Conservation (phyloP, 2,888 invertebrate genomes). For the Brenthis hecate region DNA sequence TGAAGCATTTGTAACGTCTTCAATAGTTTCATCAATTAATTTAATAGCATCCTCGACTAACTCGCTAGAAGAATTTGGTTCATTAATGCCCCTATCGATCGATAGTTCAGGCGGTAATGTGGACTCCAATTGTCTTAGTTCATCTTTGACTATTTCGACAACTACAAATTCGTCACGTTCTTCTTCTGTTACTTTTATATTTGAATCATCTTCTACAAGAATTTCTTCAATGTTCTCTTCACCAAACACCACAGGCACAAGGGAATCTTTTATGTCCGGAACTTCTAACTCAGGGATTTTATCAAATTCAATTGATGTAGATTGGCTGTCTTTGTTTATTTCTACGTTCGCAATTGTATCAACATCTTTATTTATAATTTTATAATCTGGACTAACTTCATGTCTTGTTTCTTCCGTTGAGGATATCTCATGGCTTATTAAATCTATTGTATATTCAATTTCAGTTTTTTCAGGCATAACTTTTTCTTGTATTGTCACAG, state of each 20-base stretch:
- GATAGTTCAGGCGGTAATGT: background rate
- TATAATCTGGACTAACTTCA: background rate
- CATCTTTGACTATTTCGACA: conserved; percentile 30
- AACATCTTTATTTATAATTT: background rate
- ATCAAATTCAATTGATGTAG: conserved; percentile 2
- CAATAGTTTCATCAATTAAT: conserved; percentile 36
- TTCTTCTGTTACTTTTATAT: conserved; percentile 28
- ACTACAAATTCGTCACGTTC: conserved; percentile 36
- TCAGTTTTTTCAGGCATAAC: conserved; percentile 20
- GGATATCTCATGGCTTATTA: conserved; percentile 17
- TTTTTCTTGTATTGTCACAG: conserved; percentile 29
- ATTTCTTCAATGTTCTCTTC: conserved; percentile 48
- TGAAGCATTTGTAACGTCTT: conserved; percentile 23
- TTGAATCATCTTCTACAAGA: conserved; percentile 3
- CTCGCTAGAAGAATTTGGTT: conserved; percentile 20
- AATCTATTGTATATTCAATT: conserved; percentile 24
- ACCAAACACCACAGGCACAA: conserved; percentile 62
- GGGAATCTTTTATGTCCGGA: conserved; percentile 45
- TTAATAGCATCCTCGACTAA: conserved; percentile 37
- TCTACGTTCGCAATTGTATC: background rate
- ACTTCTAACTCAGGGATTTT: conserved; percentile 14
- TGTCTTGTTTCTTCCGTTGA: background rate
- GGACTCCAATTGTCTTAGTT: background rate
- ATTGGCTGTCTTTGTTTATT: background rate
- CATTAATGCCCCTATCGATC: background rate